A percentile compares a stretch with the other conserved stretches of the same genome.
phyloP scores from a whole-genome alignment of 1,140 invertebrate genomes.

The Papilio polyxenes region DNA sequence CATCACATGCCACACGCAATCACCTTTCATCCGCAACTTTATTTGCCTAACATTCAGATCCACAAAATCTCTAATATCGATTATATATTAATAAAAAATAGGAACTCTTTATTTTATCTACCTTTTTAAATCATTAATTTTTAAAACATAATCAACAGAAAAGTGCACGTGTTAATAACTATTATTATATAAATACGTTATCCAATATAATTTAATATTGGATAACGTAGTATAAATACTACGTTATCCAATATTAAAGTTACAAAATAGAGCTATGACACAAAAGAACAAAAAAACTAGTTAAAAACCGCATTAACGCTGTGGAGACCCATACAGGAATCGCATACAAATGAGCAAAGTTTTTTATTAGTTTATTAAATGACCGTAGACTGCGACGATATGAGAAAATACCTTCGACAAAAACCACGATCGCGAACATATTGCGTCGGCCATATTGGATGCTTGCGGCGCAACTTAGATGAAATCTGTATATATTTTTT shows the following conservation, averaged over 20 bases:
- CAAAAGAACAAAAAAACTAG: conserved; percentile 25
- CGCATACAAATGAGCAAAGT: conserved; percentile 74
- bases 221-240: too few relatives aligned
- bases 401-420: conserved; percentile 75
- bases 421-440: conserved; percentile 72
- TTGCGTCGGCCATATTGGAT: conserved; percentile 73
- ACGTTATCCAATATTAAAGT: neutral
- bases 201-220: too few relatives aligned
- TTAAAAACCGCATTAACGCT: conserved; percentile 60
- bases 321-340: conserved; percentile 59
- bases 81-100: neutral
- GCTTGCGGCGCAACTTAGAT: conserved; percentile 68
- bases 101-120: neutral
- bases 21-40: too few relatives aligned
- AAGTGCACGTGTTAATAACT: neutral
- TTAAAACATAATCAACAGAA: neutral
- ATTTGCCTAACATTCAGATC: too few relatives aligned
- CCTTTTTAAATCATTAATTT: neutral
- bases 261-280: conserved; percentile 7
- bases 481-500: conserved; percentile 40
- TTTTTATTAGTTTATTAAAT: conserved; percentile 69
- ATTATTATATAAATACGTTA: too few relatives aligned
- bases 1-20: too few relatives aligned
- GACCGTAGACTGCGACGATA: conserved; percentile 69
- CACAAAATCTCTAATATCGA: too few relatives aligned